Base-by-base conservation (phyloP, 2,113 vertebrate species). In the Myodes glareolus region DNA sequence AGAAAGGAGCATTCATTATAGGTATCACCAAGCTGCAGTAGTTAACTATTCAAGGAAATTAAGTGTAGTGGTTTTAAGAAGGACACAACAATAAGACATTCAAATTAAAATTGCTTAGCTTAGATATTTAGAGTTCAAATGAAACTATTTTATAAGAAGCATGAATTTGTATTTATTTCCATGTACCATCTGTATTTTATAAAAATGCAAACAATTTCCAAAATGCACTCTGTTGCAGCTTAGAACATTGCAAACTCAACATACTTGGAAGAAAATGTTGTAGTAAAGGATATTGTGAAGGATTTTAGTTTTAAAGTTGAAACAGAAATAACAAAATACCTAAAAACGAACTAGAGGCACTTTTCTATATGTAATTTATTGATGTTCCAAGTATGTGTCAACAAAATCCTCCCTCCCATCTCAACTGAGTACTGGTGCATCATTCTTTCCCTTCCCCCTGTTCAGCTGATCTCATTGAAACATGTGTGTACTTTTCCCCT, bases 181-280 rank as follows among this genome's bases (percentile, higher is more conserved):
- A 94, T 86, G 11, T 92, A 90, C 39, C 86, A 92, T 87, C 52
- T 84, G 19, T 3, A 29, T 67, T 97, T 94, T 92, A 75, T 27
- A 91, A 70, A 97, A 93, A 87, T 95, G 50, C 42, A 94, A 94
- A 72, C 82, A 82, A 96, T 52, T 95, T 92, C 72, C 67, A 95
- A 91, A 94, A 92, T 91, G 10, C 67, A 81, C 58, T 97, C 61
- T 47, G 87, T 96, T 81, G 94, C 81, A 97, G 91, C 77, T 94
- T 94, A 94, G 72, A 92, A 17, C 86, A 97, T 92, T 94, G 92
- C 27, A 91, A 96, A 91, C 94, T 97, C 81, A 95, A 94, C 95
- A 95, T 93, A 91, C 88, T 93, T 96, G 67, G 65, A 95, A 67
- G n/a, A 88, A 97, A 78, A 91, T 42, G 8, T 75, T 92, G 92